Evolutionary conservation across 2,888 invertebrate genomes (phyloP).

Genomic region (Cantharis nigra): DNA sequence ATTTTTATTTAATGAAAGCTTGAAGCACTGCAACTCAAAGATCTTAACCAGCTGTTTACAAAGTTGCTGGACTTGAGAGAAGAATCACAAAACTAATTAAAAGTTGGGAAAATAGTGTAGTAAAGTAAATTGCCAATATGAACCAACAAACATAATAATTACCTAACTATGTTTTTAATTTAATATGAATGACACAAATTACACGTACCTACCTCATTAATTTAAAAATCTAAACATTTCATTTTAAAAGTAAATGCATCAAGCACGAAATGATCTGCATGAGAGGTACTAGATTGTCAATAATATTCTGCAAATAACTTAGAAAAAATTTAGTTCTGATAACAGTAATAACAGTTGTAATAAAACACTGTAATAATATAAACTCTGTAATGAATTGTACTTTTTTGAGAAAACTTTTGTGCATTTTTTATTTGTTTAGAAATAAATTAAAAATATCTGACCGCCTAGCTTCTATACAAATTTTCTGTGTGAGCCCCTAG

Average conservation of each 20-base stretch:
- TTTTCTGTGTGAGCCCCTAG: not conserved
- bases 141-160: not conserved
- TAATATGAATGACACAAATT: not conserved
- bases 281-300: not conserved
- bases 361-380: no score
- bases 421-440: not conserved
- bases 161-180: not conserved
- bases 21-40: not conserved
- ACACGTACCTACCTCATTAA: no score
- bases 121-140: not conserved
- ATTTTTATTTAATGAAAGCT: not conserved
- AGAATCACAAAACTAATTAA: not conserved
- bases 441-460: not conserved
- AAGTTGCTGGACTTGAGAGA: not conserved
- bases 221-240: no score
- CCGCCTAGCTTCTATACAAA: not conserved
- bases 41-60: not conserved
- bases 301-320: no score
- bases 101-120: not conserved
- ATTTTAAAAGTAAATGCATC: not conserved
- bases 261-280: not conserved
- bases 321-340: no score
- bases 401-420: no score
- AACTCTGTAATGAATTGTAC: no score
- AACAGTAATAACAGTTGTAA: no score